These are phyloP conservation scores for Nibea coibor DNA, from an alignment of 2,113 vertebrate species.

Conservation along the genomic window DNA sequence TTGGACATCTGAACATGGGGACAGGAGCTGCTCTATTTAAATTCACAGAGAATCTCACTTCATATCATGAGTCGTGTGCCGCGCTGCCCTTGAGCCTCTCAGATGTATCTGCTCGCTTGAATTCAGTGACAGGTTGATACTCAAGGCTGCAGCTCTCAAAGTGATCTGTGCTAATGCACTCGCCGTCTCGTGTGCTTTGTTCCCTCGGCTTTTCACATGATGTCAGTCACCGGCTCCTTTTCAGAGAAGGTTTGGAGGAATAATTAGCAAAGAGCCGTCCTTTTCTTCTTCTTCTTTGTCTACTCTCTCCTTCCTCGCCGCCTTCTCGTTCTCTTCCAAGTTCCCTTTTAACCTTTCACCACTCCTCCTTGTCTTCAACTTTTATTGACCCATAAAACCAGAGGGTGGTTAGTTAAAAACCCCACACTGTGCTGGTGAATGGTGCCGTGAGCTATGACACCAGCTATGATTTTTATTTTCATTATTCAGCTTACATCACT, in stretches of 20 bases:
- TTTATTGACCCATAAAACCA: constrained; percentile 53
- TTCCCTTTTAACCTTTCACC: not conserved
- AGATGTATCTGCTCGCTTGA: constrained; percentile 28
- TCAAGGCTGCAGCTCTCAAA: constrained; percentile 13
- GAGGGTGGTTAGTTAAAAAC: constrained; percentile 29
- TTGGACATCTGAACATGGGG: no score
- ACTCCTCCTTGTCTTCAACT: not conserved
- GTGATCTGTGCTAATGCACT: constrained; percentile 13
- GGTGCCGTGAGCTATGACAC: constrained; percentile 14
- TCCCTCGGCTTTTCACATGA: constrained; percentile 20
- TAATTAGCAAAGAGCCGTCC: not conserved
- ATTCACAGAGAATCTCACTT: not conserved
- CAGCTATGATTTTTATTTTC: constrained; percentile 11
- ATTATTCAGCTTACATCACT: constrained; percentile 32
- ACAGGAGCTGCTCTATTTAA: not conserved
- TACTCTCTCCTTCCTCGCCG: no score
- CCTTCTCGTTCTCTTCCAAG: not conserved
- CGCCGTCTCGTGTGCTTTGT: constrained; percentile 18
- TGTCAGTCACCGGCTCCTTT: constrained; percentile 7
- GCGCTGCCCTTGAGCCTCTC: constrained; percentile 20
- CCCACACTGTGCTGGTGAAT: not conserved
- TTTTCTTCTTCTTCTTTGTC: not conserved
- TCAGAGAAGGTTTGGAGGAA: constrained; percentile 3
- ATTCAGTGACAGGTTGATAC: constrained; percentile 12
- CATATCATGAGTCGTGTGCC: not conserved